Evolutionary conservation across 2,113 vertebrate genomes (phyloP).

Genomic region (Otocyon megalotis): DNA sequence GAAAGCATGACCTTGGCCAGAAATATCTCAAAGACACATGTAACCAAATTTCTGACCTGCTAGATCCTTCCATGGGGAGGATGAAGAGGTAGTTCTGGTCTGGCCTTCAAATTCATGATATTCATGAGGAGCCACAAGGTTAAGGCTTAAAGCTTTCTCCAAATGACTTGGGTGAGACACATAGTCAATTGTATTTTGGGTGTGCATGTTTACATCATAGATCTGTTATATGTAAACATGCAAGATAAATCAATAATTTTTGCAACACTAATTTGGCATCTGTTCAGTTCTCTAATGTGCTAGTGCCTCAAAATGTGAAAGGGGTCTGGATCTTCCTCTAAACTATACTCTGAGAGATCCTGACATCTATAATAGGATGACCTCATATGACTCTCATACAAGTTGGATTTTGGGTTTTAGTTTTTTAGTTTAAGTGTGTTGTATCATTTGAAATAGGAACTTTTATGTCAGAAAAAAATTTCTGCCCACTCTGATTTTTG

Average conservation of each 20-base stretch:
- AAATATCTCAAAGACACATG: not conserved
- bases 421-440: not conserved
- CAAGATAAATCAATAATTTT: not conserved
- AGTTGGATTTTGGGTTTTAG: not conserved
- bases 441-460: not conserved
- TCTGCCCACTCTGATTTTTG: conserved; percentile 1
- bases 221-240: not conserved
- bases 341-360: not conserved
- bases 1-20: not conserved
- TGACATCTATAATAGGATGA: not conserved
- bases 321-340: not conserved
- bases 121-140: not conserved
- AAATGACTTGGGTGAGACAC: not conserved
- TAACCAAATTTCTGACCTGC: not conserved
- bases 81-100: not conserved
- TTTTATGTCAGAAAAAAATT: not conserved
- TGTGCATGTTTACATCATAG: not conserved
- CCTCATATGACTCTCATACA: not conserved
- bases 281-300: not conserved
- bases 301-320: not conserved
- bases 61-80: not conserved
- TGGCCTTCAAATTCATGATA: not conserved
- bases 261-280: not conserved
- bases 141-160: conserved; percentile 7
- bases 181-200: not conserved